These are phyloP conservation scores for Ariolimax columbianus DNA, from an alignment of 2,888 invertebrate genomes.

Conservation along the genomic window DNA sequence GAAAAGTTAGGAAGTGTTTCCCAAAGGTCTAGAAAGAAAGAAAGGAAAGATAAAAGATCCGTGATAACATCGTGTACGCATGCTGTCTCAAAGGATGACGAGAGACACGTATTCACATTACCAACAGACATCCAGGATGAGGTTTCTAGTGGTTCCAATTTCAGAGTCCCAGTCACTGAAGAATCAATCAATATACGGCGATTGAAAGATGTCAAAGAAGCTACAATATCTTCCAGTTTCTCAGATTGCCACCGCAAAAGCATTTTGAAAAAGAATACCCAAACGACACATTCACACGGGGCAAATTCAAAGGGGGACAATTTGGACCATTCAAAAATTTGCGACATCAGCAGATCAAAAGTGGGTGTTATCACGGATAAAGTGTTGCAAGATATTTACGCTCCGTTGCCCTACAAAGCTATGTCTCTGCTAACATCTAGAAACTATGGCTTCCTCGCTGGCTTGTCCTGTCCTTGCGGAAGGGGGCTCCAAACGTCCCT, in stretches of 20 bases:
- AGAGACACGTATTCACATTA: neutral
- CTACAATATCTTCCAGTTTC: neutral
- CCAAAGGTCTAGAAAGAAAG: conserved; percentile 18
- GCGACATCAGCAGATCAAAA: conserved; percentile 25
- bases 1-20: neutral
- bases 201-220: neutral
- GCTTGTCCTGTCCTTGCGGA: conserved; percentile 21
- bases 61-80: neutral
- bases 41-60: conserved; percentile 32
- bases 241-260: conserved; percentile 7
- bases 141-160: neutral
- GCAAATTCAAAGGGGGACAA: neutral
- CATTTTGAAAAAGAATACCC: conserved; percentile 3
- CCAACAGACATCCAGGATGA: neutral
- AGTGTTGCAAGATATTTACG: conserved; percentile 47
- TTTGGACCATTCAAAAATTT: conserved; percentile 23
- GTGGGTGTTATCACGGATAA: conserved; percentile 29
- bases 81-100: neutral
- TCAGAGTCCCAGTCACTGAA: neutral
- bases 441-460: conserved; percentile 1
- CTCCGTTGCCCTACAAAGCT: conserved; percentile 47
- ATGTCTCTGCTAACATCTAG: conserved; percentile 38
- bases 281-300: neutral
- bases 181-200: neutral
- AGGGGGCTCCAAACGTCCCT: conserved; percentile 12